Evolutionary conservation across 2,888 invertebrate genomes (phyloP).

Genomic region (Drosophila paranaensis): DNA sequence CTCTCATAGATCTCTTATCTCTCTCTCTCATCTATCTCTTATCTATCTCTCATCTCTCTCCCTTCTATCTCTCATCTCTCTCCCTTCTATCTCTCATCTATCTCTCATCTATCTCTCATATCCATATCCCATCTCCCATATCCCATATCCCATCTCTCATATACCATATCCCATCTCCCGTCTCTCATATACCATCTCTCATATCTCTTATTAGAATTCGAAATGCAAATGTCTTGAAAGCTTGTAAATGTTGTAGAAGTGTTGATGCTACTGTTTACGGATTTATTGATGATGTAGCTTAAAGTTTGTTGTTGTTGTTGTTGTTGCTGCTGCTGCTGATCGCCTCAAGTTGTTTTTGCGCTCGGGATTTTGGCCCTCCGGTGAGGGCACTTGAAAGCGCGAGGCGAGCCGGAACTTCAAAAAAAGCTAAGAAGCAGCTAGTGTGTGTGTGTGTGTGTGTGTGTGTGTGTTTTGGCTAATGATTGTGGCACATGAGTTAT

Average conservation of each 20-base stretch:
- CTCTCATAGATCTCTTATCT: too few relatives aligned
- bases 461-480: conserved; percentile 35
- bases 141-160: neutral
- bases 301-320: neutral
- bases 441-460: conserved; percentile 9
- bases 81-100: too few relatives aligned
- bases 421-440: neutral
- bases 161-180: neutral
- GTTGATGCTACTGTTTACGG: conserved; percentile 52
- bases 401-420: conserved; percentile 70
- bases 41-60: too few relatives aligned
- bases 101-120: neutral
- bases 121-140: neutral
- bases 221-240: neutral
- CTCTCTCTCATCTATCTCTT: too few relatives aligned
- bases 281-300: conserved; percentile 20
- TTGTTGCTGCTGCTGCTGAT: conserved; percentile 6
- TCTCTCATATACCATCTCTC: neutral
- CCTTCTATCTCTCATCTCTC: too few relatives aligned
- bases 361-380: conserved; percentile 56
- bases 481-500: conserved; percentile 54
- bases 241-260: conserved; percentile 4
- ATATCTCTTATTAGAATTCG: neutral
- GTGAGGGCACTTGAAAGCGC: conserved; percentile 59
- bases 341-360: conserved; percentile 50